Conservation (phyloP, 2,888 invertebrate genomes). For the Sturmia bella region DNA sequence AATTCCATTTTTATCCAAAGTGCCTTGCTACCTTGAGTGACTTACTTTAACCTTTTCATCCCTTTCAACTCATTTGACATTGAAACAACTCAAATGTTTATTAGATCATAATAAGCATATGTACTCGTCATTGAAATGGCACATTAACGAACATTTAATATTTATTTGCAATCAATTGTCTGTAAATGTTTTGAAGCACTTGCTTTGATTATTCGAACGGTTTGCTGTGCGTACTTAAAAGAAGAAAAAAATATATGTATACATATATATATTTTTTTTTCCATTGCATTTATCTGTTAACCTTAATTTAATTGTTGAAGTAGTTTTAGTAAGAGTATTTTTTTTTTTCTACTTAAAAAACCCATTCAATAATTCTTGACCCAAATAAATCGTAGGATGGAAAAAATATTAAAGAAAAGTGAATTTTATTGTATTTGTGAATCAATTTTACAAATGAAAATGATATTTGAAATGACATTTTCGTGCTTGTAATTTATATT, state of each 20-base stretch:
- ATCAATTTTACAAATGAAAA: conserved; percentile 11
- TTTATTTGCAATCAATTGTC: conserved; percentile 43
- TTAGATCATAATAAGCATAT: conserved; percentile 9
- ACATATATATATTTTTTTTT: neutral
- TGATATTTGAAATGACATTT: conserved; percentile 6
- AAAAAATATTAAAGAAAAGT: conserved; percentile 7
- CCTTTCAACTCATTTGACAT: neutral
- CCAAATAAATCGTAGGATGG: conserved; percentile 46
- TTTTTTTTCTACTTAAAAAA: conserved; percentile 13
- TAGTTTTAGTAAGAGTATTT: conserved; percentile 32
- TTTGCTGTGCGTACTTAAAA: neutral
- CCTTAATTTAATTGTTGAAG: conserved; percentile 63
- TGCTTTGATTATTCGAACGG: conserved; percentile 28
- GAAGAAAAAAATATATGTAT: too few species aligned
- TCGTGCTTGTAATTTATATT: conserved; percentile 44
- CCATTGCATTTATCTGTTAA: conserved; percentile 36
- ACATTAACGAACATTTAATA: conserved; percentile 40
- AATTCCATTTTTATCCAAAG: too few species aligned
- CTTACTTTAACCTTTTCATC: neutral
- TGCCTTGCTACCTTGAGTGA: neutral
- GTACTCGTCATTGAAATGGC: neutral
- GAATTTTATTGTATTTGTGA: conserved; percentile 25
- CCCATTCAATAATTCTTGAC: conserved; percentile 62
- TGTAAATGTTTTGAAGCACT: conserved; percentile 27
- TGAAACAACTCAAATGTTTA: neutral